These are phyloP conservation scores for Cichlasoma orientale DNA, from an alignment of 2,797 vertebrate genomes.

Conservation along the genomic window DNA sequence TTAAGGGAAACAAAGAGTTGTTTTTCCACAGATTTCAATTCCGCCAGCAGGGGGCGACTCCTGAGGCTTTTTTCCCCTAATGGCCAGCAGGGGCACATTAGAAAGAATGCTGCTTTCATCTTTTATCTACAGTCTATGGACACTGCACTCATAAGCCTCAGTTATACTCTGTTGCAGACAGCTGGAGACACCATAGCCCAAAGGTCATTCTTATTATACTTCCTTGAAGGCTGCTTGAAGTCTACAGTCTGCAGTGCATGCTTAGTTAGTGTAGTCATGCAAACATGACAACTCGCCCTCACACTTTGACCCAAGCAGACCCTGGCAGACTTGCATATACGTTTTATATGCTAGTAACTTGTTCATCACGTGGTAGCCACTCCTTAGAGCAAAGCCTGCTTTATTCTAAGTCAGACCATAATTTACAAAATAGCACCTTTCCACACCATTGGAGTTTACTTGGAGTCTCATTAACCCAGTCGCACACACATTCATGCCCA, in stretches of 20 bases:
- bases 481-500: accelerated
- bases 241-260: too few relatives aligned
- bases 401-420: neutral
- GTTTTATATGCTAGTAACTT: neutral
- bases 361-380: neutral
- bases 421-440: neutral
- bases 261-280: too few relatives aligned
- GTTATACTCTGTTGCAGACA: neutral
- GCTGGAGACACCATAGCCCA: neutral
- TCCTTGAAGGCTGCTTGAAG: too few relatives aligned
- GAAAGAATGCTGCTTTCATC: neutral
- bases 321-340: neutral
- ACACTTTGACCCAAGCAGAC: neutral
- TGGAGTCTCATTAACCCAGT: neutral
- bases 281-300: too few relatives aligned
- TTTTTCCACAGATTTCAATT: neutral
- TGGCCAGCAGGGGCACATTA: too few relatives aligned
- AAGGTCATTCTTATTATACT: too few relatives aligned
- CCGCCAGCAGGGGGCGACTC: too few relatives aligned
- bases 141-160: neutral
- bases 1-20: neutral
- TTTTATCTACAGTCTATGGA: neutral
- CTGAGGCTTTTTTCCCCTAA: too few relatives aligned
- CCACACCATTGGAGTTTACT: neutral
- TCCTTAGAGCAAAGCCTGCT: neutral